A percentile compares a stretch with the other conserved stretches of the same genome.
phyloP scores from a whole-genome alignment of 1,140 invertebrate species.

The Tetramorium simillimum region DNA sequence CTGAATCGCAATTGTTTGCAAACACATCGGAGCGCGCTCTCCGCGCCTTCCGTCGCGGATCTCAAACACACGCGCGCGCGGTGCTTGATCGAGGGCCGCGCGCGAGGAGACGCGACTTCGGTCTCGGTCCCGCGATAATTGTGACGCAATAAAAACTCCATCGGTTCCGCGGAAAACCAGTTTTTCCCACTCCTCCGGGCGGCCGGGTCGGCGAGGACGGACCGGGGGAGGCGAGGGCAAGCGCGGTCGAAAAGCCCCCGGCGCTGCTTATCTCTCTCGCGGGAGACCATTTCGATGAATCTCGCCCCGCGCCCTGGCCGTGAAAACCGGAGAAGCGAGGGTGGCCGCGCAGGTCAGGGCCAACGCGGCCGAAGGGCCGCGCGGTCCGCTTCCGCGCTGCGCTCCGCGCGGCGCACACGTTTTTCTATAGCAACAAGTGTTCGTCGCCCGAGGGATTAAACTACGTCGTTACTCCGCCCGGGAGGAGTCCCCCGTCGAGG shows the following conservation, averaged over 20 bases:
- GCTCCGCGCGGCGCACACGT: constrained; percentile 11
- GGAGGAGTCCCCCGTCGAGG: not conserved
- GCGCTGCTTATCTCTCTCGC: not conserved
- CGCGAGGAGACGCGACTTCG: not conserved
- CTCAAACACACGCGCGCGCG: not conserved
- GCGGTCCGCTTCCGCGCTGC: not conserved
- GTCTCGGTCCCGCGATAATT: constrained; percentile 27
- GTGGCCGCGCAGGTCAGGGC: not conserved
- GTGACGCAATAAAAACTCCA: constrained; percentile 10
- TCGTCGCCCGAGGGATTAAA: constrained; percentile 9
- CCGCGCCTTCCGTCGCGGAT: too few relatives aligned
- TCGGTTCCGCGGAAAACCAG: constrained; percentile 7
- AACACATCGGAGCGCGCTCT: constrained; percentile 9
- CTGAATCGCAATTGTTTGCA: constrained; percentile 55
- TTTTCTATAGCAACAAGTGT: constrained; percentile 72
- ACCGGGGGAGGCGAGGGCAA: not conserved
- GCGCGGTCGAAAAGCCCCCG: not conserved
- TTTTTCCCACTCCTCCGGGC: not conserved
- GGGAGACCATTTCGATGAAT: not conserved
- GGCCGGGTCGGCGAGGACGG: not conserved
- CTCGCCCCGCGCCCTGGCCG: not conserved
- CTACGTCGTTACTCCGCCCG: not conserved
- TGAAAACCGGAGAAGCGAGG: not conserved
- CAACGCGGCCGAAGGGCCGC: not conserved
- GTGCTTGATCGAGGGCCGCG: not conserved